Conservation (phyloP, 2,888 invertebrate species). For the Caenorhabditis auriculariae region DNA sequence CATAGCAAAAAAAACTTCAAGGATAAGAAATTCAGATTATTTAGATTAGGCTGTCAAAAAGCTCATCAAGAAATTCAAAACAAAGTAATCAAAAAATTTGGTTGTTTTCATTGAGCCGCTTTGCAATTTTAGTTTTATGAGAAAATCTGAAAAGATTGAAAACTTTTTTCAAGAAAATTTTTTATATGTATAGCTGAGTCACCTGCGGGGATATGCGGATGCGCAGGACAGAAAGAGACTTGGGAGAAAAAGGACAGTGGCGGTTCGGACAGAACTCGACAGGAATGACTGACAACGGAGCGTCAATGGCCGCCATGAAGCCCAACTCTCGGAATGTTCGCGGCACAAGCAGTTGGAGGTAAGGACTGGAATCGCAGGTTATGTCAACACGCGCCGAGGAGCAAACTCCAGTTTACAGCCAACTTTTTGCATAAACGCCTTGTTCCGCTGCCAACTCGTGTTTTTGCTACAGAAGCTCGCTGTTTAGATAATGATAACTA, state of each 20-base stretch:
- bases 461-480: too few relatives aligned
- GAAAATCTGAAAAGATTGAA: background rate
- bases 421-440: too few relatives aligned
- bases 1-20: background rate
- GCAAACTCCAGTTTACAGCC: too few relatives aligned
- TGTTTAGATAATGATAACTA: too few relatives aligned
- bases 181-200: too few relatives aligned
- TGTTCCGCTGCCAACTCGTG: too few relatives aligned
- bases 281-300: conserved; percentile 5
- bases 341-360: conserved; percentile 5
- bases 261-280: conserved; percentile 22
- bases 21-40: background rate
- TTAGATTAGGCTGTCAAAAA: background rate
- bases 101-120: background rate
- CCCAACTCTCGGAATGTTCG: background rate
- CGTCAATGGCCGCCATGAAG: too few relatives aligned
- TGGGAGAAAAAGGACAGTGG: conserved; percentile 28
- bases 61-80: background rate
- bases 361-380: background rate
- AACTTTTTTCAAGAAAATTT: too few relatives aligned
- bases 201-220: conserved; percentile 23
- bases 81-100: background rate
- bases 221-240: conserved; percentile 28
- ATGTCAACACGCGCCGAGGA: too few relatives aligned
- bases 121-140: background rate